Evolutionary conservation across 2,888 invertebrate species (phyloP).

Genomic region (Alloscopus bannaensis): DNA sequence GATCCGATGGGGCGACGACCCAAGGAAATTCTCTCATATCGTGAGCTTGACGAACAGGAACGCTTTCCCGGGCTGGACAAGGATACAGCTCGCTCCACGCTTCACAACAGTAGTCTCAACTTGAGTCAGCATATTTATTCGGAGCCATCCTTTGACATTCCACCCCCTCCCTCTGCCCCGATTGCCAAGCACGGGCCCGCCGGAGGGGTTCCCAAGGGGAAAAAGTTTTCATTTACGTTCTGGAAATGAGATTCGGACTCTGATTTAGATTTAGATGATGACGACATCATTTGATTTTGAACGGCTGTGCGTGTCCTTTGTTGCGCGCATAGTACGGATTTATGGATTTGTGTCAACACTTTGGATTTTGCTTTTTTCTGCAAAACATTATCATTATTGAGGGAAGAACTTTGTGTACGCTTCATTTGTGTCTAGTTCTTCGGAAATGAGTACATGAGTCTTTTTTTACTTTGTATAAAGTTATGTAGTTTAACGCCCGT

Average conservation of each 20-base stretch:
- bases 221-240: constrained; percentile 73
- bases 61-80: constrained; percentile 79
- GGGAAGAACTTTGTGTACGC: no score
- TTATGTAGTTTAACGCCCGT: no score
- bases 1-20: no score
- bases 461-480: no score
- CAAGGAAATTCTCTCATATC: constrained; percentile 74
- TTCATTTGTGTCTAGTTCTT: no score
- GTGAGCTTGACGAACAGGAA: constrained; percentile 78
- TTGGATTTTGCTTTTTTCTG: no score
- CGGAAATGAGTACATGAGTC: constrained; percentile 2
- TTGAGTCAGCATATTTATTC: constrained; percentile 73
- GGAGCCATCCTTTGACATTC: constrained; percentile 71
- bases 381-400: no score
- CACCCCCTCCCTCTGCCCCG: constrained; percentile 36
- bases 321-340: no score
- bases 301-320: no score
- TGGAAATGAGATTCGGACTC: constrained; percentile 69
- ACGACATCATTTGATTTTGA: background rate
- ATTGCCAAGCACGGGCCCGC: constrained; percentile 44
- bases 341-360: no score
- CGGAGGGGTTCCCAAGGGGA: constrained; percentile 66
- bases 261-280: constrained; percentile 33
- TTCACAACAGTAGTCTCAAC: constrained; percentile 72
- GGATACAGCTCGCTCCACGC: constrained; percentile 76